Conservation (phyloP, 1,140 invertebrate species). For the Ceratosolen solmsi region DNA sequence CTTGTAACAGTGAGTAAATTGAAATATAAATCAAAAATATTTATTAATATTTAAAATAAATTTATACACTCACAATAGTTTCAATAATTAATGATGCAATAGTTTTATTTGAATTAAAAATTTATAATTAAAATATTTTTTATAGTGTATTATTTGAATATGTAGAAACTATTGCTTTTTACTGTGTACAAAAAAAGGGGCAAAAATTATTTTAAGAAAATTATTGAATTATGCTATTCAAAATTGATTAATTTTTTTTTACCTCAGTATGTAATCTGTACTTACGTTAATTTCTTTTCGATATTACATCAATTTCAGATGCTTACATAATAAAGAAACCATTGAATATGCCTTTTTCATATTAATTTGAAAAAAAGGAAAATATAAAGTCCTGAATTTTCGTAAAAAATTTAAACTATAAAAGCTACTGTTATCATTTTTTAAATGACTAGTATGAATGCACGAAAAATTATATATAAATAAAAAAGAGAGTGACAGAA, state of each 20-base stretch:
- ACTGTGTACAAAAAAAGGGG: not conserved
- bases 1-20: not conserved
- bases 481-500: not conserved
- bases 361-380: not conserved
- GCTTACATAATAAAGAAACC: slow-evolving; percentile 8
- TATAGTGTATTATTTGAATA: not conserved
- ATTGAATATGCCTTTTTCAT: slow-evolving; percentile 34
- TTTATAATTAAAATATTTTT: not conserved
- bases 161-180: not conserved
- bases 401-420: not conserved
- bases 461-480: too few relatives aligned
- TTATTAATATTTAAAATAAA: not conserved
- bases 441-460: too few relatives aligned
- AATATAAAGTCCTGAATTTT: not conserved
- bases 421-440: slow-evolving; percentile 9
- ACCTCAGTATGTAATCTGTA: not conserved
- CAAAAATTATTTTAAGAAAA: not conserved
- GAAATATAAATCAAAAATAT: not conserved
- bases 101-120: not conserved
- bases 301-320: slow-evolving; percentile 25
- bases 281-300: slow-evolving; percentile 38
- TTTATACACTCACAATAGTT: not conserved
- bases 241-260: not conserved
- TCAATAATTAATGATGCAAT: not conserved
- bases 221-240: not conserved